A percentile compares a stretch with the other conserved stretches of the same genome.
phyloP scores from a whole-genome alignment of 2,888 invertebrate species.

The Zygaena filipendulae region DNA sequence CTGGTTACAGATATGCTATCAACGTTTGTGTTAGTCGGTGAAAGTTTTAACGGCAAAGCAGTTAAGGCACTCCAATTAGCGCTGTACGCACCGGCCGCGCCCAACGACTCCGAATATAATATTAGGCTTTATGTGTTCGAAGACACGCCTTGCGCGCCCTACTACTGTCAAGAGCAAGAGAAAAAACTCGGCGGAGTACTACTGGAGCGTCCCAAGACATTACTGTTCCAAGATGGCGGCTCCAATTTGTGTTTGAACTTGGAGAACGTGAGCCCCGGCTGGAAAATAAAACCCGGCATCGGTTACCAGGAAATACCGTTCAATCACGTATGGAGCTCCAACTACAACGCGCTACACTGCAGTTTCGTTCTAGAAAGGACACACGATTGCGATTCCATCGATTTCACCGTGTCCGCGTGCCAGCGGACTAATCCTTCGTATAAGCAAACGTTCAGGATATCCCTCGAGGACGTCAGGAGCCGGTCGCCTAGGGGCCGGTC shows the following conservation, averaged over 20 bases:
- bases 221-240: constrained; percentile 91
- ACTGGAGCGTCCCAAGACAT: constrained; percentile 88
- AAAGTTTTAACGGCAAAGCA: constrained; percentile 75
- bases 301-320: constrained; percentile 92
- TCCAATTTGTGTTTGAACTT: constrained; percentile 88
- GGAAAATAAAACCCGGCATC: constrained; percentile 89
- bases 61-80: constrained; percentile 90
- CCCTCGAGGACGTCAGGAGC: constrained; percentile 51
- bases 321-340: constrained; percentile 89
- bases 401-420: constrained; percentile 55
- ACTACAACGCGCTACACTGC: constrained; percentile 89
- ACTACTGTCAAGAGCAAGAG: constrained; percentile 83
- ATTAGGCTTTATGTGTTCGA: constrained; percentile 94
- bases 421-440: constrained; percentile 60
- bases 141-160: constrained; percentile 93
- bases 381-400: constrained; percentile 65
- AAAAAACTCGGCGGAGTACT: constrained; percentile 86
- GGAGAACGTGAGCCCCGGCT: constrained; percentile 88
- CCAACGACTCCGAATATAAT: constrained; percentile 81
- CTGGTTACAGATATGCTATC: constrained; percentile 92
- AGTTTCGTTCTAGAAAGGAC: constrained; percentile 85
- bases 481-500: constrained; percentile 56
- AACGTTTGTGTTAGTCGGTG: constrained; percentile 92
- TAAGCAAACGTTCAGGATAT: constrained; percentile 61
- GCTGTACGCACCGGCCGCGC: constrained; percentile 83